Percentiles rank a stretch among this genome's conserved stretches.
phyloP scores from a whole-genome alignment of 2,113 vertebrate genomes.

The Rhizomys pruinosus region DNA sequence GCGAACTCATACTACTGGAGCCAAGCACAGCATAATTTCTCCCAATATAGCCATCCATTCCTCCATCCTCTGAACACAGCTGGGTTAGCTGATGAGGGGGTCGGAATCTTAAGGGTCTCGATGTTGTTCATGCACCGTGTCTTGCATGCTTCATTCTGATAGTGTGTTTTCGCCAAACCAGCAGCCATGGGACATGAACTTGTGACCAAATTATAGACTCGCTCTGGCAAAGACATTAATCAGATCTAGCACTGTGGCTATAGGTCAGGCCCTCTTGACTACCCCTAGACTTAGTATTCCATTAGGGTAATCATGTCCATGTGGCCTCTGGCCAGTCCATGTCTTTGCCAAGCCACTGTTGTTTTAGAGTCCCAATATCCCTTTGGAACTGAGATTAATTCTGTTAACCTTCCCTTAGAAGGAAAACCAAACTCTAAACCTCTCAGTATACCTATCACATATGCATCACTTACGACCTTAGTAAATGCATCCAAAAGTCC shows the following conservation, averaged over 20 bases:
- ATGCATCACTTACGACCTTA: neutral
- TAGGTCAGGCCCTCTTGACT: neutral
- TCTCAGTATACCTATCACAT: neutral
- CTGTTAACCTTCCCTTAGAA: slow-evolving; percentile 6
- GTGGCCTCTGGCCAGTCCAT: neutral
- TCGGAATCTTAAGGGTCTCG: neutral
- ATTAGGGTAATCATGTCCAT: neutral
- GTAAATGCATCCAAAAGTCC: neutral
- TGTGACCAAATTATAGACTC: neutral
- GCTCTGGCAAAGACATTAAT: slow-evolving; percentile 13
- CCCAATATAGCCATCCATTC: neutral
- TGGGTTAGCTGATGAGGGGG: neutral
- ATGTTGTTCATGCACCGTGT: neutral
- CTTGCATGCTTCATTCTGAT: neutral
- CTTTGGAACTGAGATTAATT: neutral
- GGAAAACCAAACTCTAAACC: neutral
- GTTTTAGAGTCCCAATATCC: neutral
- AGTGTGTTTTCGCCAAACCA: neutral
- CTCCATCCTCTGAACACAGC: neutral
- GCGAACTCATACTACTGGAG: neutral
- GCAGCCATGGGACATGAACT: neutral
- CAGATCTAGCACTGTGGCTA: neutral
- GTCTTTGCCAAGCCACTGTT: neutral
- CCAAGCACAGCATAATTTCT: neutral
- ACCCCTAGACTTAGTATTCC: neutral